These are phyloP conservation scores for Pristionchus mayeri DNA, from an alignment of 2,888 invertebrate species.

Conservation along the genomic window DNA sequence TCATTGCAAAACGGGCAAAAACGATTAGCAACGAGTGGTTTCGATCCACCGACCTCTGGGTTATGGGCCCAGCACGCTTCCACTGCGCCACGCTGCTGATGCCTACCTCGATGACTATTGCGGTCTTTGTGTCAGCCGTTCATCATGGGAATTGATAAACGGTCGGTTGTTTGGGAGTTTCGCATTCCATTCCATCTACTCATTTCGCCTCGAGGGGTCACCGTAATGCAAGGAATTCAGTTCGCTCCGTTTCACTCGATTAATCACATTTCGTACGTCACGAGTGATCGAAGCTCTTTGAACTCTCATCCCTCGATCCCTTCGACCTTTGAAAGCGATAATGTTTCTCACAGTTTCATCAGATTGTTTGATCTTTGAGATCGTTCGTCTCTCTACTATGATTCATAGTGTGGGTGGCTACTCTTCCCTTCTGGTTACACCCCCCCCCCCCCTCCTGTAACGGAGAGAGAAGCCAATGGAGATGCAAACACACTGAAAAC, in stretches of 20 bases:
- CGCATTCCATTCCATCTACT: not conserved
- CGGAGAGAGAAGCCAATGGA: slow-evolving; percentile 2
- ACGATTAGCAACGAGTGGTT: slow-evolving; percentile 66
- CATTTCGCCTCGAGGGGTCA: slow-evolving; percentile 20
- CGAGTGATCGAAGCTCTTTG: not conserved
- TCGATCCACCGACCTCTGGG: slow-evolving; percentile 87
- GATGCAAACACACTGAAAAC: slow-evolving; percentile 5
- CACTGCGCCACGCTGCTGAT: slow-evolving; percentile 86
- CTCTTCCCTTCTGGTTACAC: slow-evolving; percentile 11
- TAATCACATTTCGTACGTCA: slow-evolving; percentile 32
- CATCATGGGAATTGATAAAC: not conserved
- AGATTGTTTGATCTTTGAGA: slow-evolving; percentile 21
- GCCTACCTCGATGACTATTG: not conserved
- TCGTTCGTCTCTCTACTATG: not conserved
- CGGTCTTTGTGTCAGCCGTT: not conserved
- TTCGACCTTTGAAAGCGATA: not conserved
- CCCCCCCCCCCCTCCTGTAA: not conserved
- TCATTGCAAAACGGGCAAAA: slow-evolving; percentile 26
- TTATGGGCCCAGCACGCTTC: slow-evolving; percentile 89
- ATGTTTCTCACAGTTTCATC: not conserved
- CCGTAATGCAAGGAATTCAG: slow-evolving; percentile 34
- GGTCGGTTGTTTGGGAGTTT: not conserved
- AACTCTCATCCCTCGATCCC: slow-evolving; percentile 19
- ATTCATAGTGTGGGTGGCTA: slow-evolving; percentile 44
- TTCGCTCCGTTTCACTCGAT: slow-evolving; percentile 36